A percentile compares a stretch with the other conserved stretches of the same genome.
phyloP scores from a whole-genome alignment of 2,888 invertebrate genomes.

The Diabrotica balteata region DNA sequence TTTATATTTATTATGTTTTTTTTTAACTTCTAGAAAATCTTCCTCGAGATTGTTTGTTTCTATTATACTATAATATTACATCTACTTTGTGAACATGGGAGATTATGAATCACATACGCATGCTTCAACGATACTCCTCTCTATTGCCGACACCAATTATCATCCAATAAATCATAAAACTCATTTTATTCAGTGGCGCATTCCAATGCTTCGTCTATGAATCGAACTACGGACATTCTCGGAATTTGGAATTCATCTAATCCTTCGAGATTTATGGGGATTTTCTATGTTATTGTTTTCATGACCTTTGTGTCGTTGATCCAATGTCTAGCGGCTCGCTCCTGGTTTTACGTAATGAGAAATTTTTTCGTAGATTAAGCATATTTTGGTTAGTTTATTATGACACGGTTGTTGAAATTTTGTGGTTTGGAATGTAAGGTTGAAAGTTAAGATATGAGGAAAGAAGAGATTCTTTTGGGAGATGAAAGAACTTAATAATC shows the following conservation, averaged over 20 bases:
- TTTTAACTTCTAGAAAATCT: no score
- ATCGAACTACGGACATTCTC: conserved; percentile 1
- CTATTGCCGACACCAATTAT: not conserved
- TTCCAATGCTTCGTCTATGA: not conserved
- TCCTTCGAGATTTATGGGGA: conserved; percentile 14
- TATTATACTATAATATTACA: no score
- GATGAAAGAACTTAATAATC: no score
- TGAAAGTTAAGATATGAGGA: no score
- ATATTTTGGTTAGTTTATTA: not conserved
- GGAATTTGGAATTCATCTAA: conserved; percentile 11
- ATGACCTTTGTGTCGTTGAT: conserved; percentile 8
- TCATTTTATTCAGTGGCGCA: conserved; percentile 1
- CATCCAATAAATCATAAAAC: conserved; percentile 9
- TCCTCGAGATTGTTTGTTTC: no score
- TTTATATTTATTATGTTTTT: no score
- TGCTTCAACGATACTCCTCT: not conserved
- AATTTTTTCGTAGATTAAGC: conserved; percentile 6
- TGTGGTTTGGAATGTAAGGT: no score
- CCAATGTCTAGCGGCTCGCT: conserved; percentile 2
- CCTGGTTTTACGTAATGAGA: conserved; percentile 1
- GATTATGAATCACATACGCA: no score
- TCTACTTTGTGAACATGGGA: no score
- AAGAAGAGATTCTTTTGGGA: no score
- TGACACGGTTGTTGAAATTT: no score
- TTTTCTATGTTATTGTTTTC: conserved; percentile 13